phyloP scores from a whole-genome alignment of 2,797 vertebrate species.

The Lepidocolaptes lacrymiger region DNA sequence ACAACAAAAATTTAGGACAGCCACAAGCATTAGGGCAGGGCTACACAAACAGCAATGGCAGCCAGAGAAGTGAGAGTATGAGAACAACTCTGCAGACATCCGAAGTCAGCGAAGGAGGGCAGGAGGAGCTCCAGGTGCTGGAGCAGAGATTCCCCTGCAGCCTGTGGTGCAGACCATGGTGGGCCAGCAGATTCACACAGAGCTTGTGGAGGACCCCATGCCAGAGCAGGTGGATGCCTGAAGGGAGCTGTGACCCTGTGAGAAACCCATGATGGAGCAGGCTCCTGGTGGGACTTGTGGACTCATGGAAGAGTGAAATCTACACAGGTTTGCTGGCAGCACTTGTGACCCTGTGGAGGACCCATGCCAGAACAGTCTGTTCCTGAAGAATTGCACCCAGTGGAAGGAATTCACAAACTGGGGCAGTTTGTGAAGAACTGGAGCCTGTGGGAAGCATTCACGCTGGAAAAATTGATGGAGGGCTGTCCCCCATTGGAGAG shows the following conservation, averaged over 20 bases:
- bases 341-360: background rate
- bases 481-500: background rate
- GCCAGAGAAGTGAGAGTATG: background rate
- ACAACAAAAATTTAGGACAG: background rate
- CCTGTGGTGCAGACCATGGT: too few relatives aligned
- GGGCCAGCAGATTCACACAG: background rate
- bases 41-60: background rate
- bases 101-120: too few relatives aligned
- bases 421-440: background rate
- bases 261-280: background rate
- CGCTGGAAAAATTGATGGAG: background rate
- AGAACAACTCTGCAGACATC: background rate
- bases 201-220: background rate
- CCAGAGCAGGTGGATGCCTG: background rate
- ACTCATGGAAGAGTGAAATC: background rate
- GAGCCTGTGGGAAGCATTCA: background rate
- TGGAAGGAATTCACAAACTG: background rate
- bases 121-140: too few relatives aligned
- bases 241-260: background rate
- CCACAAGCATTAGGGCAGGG: background rate
- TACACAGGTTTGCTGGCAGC: background rate
- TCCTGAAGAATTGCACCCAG: background rate
- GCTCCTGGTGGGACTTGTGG: background rate
- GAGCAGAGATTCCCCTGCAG: too few relatives aligned
- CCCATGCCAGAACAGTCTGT: background rate